Base-by-base conservation (phyloP, 2,797 vertebrate species). In the Anguilla pacifica region DNA sequence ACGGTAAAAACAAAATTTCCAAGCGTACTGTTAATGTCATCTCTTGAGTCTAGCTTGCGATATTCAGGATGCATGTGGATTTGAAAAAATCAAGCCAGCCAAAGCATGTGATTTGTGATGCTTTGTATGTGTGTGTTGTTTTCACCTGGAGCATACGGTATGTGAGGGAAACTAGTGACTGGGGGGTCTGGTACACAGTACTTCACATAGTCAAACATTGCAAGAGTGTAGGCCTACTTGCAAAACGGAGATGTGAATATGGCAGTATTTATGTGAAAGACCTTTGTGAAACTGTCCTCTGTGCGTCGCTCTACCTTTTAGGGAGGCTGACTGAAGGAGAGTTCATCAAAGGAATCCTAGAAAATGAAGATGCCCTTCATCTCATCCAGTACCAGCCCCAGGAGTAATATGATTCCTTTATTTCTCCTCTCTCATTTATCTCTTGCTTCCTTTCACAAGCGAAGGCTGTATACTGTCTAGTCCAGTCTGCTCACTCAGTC, bases 241-340 rank as follows among this genome's bases (percentile, higher is more conserved):
- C 11, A 7, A 31, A 6, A 72, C 28, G 9, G 25, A 31, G 6
- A 9, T 72, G 9, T 6, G 11, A 72, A 28, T 31, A 25, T 15
- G 25, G 25, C 28, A 28, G n/a, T 31, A 74, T 13, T 3, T 31
- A n/a, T 17, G 13, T 84, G 55, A n/a, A 84, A 31, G 5, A 9
- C 55, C 53, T 59, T 39, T 6, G 51, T 53, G 5, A 43, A 10
- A 11, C 89, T 49, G 74, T 61, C 64, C 31, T 2, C 9, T 89
- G 5, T 87, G 13, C 88, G n/a, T 89, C 55, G 89, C 81, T 77
- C n/a, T 59, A 35, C 86, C 83, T 53, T 43, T 72, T 64, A 97
- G 96, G 96, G 61, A 95, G 95, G 49, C 90, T 97, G 93, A 95
- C 95, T 46, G 96, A 97, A 90, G 96, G 96, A 64, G 96, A 97